These are phyloP conservation scores for Drosophila truncata DNA, from an alignment of 1,140 invertebrate genomes.

Conservation along the genomic window DNA sequence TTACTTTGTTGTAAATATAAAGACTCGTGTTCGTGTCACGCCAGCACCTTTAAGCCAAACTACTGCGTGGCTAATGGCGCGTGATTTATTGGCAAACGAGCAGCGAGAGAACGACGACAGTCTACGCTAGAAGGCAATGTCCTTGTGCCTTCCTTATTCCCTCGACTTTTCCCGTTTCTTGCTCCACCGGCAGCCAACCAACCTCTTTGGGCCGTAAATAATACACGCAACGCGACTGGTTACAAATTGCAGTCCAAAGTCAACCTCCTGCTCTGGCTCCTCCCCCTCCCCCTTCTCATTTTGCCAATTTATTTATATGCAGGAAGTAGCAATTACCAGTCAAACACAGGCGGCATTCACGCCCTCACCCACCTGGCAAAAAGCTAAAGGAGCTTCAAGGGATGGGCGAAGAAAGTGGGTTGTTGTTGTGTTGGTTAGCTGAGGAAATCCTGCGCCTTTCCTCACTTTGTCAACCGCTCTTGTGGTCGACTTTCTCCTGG, in stretches of 20 bases:
- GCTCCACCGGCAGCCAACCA: constrained; percentile 5
- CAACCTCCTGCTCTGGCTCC: constrained; percentile 32
- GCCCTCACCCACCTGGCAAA: constrained; percentile 22
- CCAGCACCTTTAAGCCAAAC: constrained; percentile 22
- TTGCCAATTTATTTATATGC: constrained; percentile 64
- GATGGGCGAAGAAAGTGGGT: not conserved
- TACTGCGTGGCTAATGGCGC: constrained; percentile 69
- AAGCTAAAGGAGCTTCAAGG: constrained; percentile 6
- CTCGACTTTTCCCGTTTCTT: not conserved
- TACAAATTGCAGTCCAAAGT: constrained; percentile 75
- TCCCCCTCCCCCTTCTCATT: constrained; percentile 36
- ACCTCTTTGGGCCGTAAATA: constrained; percentile 65
- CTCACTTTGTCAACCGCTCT: constrained; percentile 49
- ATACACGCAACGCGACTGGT: constrained; percentile 77
- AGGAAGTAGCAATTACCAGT: constrained; percentile 77
- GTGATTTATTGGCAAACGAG: constrained; percentile 77
- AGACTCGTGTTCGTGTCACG: constrained; percentile 31
- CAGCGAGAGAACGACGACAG: constrained; percentile 54
- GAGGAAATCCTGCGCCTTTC: constrained; percentile 17
- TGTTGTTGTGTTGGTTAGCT: constrained; percentile 6
- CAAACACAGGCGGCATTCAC: constrained; percentile 58
- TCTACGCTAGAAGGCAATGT: constrained; percentile 55
- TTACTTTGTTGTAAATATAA: not conserved
- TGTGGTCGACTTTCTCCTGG: constrained; percentile 35
- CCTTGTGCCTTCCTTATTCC: constrained; percentile 26